phyloP scores from a whole-genome alignment of 2,113 vertebrate genomes.

The Rhombomys opimus region DNA sequence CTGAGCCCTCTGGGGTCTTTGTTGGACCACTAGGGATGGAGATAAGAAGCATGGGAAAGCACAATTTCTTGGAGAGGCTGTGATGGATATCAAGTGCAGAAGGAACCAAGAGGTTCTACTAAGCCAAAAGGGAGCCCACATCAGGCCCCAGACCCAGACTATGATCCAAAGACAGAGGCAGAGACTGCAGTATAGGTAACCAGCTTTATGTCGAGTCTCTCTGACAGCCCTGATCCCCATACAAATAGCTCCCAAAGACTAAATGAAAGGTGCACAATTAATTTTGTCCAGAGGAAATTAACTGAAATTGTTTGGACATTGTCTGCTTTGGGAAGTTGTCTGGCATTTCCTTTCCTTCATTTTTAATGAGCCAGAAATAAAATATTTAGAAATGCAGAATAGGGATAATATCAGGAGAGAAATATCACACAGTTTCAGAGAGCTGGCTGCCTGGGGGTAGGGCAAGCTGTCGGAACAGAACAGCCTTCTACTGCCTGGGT shows the following conservation, averaged over 20 bases:
- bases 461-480: not conserved
- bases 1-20: not conserved
- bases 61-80: not conserved
- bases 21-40: not conserved
- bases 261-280: not conserved
- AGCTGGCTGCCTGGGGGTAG: not conserved
- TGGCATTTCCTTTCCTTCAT: not conserved
- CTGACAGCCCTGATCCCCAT: not conserved
- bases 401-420: not conserved
- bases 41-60: not conserved
- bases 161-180: not conserved
- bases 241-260: not conserved
- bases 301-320: not conserved
- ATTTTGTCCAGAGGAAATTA: not conserved
- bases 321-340: not conserved
- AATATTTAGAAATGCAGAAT: not conserved
- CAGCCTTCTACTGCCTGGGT: not conserved
- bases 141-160: not conserved
- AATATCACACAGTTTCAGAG: not conserved
- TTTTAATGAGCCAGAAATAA: conserved; percentile 30
- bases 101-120: not conserved
- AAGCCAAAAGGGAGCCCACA: fast-evolving
- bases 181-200: fast-evolving
- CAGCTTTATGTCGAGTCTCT: not conserved
- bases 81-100: not conserved